Evolutionary conservation across 2,888 invertebrate genomes (phyloP).

Genomic region (Spisula subtruncata): DNA sequence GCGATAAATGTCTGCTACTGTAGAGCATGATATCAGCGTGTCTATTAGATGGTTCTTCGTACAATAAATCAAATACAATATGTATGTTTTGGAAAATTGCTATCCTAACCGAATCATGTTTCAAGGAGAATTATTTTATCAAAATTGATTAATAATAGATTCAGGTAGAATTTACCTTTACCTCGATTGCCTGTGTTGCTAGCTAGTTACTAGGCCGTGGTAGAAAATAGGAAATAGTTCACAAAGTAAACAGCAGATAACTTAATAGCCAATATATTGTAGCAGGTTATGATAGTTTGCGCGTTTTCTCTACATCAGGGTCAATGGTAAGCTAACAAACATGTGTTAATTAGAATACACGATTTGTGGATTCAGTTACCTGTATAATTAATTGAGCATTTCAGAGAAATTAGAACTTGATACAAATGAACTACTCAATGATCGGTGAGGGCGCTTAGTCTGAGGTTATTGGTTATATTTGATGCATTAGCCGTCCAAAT

Average conservation of each 20-base stretch:
- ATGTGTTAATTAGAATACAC: slow-evolving; percentile 5
- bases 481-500: not conserved
- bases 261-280: not conserved
- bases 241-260: not conserved
- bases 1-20: too few species aligned
- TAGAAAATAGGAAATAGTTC: too few species aligned
- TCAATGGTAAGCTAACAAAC: not conserved
- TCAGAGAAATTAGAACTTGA: slow-evolving; percentile 7
- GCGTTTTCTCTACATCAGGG: not conserved
- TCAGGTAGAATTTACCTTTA: slow-evolving; percentile 8
- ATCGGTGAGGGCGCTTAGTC: not conserved
- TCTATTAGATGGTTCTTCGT: too few species aligned
- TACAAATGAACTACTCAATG: not conserved
- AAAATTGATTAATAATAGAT: slow-evolving; percentile 16
- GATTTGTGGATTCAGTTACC: not conserved
- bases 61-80: not conserved
- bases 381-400: not conserved
- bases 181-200: too few species aligned
- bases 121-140: not conserved
- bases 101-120: not conserved
- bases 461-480: too few species aligned
- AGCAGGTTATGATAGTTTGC: not conserved
- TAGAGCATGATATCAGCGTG: too few species aligned
- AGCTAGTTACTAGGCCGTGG: not conserved
- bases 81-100: not conserved